Percentiles rank a stretch among this genome's conserved stretches.
Conservation (phyloP, 2,888 invertebrate genomes). For the Elysia crispata region DNA sequence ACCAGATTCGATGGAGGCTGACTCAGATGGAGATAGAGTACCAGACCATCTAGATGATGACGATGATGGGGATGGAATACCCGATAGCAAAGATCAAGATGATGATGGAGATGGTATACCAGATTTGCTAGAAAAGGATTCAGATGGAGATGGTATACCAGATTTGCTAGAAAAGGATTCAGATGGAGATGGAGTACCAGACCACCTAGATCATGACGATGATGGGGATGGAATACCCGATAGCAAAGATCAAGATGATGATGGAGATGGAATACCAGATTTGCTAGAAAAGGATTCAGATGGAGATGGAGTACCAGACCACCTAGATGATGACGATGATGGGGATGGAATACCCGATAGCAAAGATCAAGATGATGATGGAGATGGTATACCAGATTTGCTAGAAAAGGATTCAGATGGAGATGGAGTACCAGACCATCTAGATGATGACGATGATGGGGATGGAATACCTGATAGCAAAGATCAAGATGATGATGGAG, state of each 20-base stretch:
- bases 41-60: conserved; percentile 62
- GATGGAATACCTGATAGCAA: conserved; percentile 65
- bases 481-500: conserved; percentile 64
- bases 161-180: conserved; percentile 60
- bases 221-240: conserved; percentile 72
- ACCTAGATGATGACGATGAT: conserved; percentile 65
- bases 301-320: conserved; percentile 73
- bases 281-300: conserved; percentile 61
- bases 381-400: conserved; percentile 70
- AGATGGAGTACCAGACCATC: conserved; percentile 67
- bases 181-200: conserved; percentile 70
- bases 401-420: conserved; percentile 67
- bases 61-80: conserved; percentile 57
- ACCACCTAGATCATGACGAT: conserved; percentile 61
- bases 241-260: conserved; percentile 63
- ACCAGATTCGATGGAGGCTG: conserved; percentile 62
- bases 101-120: conserved; percentile 55
- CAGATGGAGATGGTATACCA: conserved; percentile 69
- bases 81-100: conserved; percentile 68
- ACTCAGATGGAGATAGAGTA: conserved; percentile 68
- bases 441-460: conserved; percentile 56
- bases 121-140: conserved; percentile 61
- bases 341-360: conserved; percentile 58
- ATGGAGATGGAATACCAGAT: conserved; percentile 67
- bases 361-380: conserved; percentile 56